Evolutionary conservation across 2,113 vertebrate genomes (phyloP).

Genomic region (Prunella fulvescens): DNA sequence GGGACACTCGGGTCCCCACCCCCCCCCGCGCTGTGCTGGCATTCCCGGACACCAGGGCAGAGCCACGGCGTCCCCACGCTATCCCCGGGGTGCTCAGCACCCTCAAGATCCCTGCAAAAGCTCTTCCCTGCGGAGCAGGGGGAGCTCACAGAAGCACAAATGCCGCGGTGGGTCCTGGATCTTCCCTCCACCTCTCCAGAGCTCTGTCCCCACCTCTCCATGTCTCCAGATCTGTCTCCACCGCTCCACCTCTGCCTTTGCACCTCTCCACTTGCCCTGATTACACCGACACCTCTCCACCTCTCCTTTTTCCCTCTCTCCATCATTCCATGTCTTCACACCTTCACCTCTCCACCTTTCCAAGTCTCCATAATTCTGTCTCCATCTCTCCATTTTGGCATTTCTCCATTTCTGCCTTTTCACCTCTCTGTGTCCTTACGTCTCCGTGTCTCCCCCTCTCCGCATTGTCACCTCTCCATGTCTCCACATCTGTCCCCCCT

Average conservation of each 20-base stretch:
- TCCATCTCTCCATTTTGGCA: too few species aligned
- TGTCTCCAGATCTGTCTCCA: not conserved
- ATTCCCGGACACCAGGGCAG: not conserved
- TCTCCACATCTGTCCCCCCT: fast-evolving
- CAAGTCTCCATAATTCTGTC: not conserved
- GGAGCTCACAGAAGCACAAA: not conserved
- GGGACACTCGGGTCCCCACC: not conserved
- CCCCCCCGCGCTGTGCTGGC: not conserved
- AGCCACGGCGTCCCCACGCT: not conserved
- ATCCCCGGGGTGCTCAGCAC: fast-evolving
- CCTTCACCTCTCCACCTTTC: not conserved
- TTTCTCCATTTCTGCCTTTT: too few species aligned
- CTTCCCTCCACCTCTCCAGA: not conserved
- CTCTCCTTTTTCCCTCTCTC: not conserved
- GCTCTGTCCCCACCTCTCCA: not conserved
- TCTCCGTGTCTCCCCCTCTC: too few species aligned
- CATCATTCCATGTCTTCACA: not conserved
- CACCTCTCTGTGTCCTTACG: too few species aligned
- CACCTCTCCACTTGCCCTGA: not conserved
- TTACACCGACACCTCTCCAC: too few species aligned
- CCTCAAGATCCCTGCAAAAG: not conserved
- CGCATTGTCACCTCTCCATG: not conserved
- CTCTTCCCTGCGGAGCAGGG: not conserved
- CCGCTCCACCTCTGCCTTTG: not conserved
- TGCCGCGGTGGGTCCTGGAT: not conserved